Base-by-base conservation (phyloP, 1,140 invertebrate genomes). In the Trialeurodes vaporariorum region DNA sequence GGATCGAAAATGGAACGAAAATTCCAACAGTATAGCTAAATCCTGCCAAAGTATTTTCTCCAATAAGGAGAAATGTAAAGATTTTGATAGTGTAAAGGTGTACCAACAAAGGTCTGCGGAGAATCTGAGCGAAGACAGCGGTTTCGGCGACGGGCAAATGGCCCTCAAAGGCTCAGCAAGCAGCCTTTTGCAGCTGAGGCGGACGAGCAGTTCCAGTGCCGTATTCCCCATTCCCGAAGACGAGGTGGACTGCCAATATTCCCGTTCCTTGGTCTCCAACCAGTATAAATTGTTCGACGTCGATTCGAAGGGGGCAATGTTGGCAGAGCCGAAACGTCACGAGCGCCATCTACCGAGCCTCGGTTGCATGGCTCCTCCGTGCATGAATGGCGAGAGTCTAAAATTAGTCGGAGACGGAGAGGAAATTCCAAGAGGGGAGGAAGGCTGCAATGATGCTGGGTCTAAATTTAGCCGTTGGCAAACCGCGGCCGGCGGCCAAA, bases 51-150 rank as follows among this genome's bases (percentile, higher is more conserved):
- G n/a, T n/a, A n/a, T n/a, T n/a, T n/a, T n/a, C n/a, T n/a, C n/a
- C n/a, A 68, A 25, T 71, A 71, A 69, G 73, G 69, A 49, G 75
- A 75, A 68, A 72, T 27, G 25, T 25, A 49, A 69, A 24, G 69
- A 68, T 27, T n/a, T n/a, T n/a, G 70, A 49, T 11, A 24, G 21
- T 13, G 25, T 0, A 26, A 60, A 59, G 70, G 22, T 63, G 60
- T 61, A 61, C 9, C 61, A 68, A 1, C 81, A 82, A 21, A 83
- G 84, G 71, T 88, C 87, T 26, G 82, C 82, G 1, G 87, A 89
- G 73, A 89, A 88, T 80, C 77, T 89, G 58, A 88, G 86, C 71
- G 87, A 89, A 73, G 87, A 89, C 76, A 88, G 86, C 69, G 87
- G 87, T 23, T 89, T 88, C 77, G 85, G 87, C 68, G 85, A 87